Evolutionary conservation across 2,888 invertebrate genomes (phyloP), one percentile per base, ranked within the genome.

Genomic region (Malthinus seriepunctatus): DNA sequence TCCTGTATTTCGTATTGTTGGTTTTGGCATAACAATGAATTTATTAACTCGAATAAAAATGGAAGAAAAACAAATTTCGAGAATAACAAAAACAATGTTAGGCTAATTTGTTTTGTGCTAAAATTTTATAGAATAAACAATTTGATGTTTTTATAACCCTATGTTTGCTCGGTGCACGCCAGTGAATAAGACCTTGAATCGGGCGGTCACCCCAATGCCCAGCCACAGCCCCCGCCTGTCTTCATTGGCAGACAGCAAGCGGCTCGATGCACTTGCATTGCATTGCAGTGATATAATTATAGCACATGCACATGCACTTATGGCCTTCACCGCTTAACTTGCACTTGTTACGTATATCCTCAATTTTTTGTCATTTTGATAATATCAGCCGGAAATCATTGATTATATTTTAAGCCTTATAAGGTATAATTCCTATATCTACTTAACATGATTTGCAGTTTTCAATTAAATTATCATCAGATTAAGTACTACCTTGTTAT

Each of bases 231-330:
- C 56, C 64, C 62, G 52, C 60, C 49, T 52, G 53, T 52, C 64
- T 55, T 59, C 57, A 39, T 51, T 49, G 56, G 51, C 51, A 62
- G 62, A 59, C 62, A 56, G 56, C 55, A 51, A 31, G 11, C 11
- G 11, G 55, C 62, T 59, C 62, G 57, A 45, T 60, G 65, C 65
- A 62, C 61, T 63, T 57, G 57, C 60, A 51, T 60, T 66, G 68
- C 71, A 51, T 60, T 67, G 68, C 71, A 72, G 71, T 74, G 75
- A 74, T 75, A 74, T 75, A 75, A 75, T 75, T 75, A 75, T 73
- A 73, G 69, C 69, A 63, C 63, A 59, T 64, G 64, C 64, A 66
- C 66, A 66, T 63, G 62, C 66, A 62, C 64, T 59, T 48, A 55
- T 59, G 60, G 63, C 66, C 65, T 67, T 71, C 71, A 66, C 67